Base-by-base conservation (phyloP, 2,797 vertebrate species). In the Gymnoscopelus braueri region DNA sequence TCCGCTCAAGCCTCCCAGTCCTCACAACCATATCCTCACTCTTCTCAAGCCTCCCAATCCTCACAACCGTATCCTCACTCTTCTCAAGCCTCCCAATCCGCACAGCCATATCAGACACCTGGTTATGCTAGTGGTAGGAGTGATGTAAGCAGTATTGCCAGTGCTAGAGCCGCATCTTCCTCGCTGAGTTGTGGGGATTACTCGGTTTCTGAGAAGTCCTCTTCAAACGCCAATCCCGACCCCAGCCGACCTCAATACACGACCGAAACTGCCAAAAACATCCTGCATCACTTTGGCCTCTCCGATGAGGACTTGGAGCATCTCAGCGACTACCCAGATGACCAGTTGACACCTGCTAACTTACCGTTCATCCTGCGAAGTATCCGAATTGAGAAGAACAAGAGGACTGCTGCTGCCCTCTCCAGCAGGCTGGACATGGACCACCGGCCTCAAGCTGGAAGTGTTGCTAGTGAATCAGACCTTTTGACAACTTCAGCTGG, bases 291-390 rank as follows among this genome's bases (percentile, higher is more conserved):
- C n/a, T 98, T 98, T 59, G 96, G 97, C 66, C 92, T 99, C 54
- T 96, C 97, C 52, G 97, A 96, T 51, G 97, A 98, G 61, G 98
- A 99, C 67, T 83, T 99, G 74, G 96, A 98, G 78, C 94, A 96
- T 74, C 95, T 97, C 14, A 96, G 96, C 63, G 93, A 94, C 39
- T 99, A 96, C 61, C 95, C 97, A 0, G 97, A 98, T 47, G 94
- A 98, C 52, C 95, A 98, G 78, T 86, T 99, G 15, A 99, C 98
- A 0, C 96, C 97, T 0, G 94, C 94, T 71, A 99, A 97, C 87
- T 93, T 99, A 85, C 98, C 97, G 0, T 93, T 95, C 50, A 97
- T 98, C 85, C 89, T 99, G 72, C 90, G 95, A 26, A 94, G 98
- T 80, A 98, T 98, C 65, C 94, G 95, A 32, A 84, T 95, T 10